Conservation (phyloP, 2,797 vertebrate genomes). For the Mus minutoides region DNA sequence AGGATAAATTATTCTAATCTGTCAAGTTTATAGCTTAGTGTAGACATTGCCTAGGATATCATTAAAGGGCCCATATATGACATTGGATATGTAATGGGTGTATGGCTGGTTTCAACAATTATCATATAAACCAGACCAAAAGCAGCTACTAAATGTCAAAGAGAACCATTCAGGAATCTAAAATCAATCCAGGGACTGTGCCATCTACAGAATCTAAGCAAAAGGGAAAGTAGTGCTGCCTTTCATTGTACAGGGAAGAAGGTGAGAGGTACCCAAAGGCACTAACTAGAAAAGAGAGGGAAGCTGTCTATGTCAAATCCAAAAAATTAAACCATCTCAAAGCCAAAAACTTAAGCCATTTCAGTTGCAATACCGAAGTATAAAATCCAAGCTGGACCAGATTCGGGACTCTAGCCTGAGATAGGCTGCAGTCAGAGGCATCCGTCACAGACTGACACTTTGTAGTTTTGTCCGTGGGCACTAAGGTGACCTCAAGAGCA, state of each 20-base stretch:
- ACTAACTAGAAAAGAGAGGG: background rate
- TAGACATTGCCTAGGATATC: background rate
- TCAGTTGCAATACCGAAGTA: background rate
- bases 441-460: background rate
- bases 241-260: background rate
- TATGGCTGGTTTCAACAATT: background rate
- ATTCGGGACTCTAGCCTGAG: background rate
- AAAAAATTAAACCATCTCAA: background rate
- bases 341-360: background rate
- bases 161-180: background rate
- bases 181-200: background rate
- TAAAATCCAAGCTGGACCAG: background rate
- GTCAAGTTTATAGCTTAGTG: background rate
- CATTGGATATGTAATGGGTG: rapidly evolving
- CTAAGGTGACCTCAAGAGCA: background rate
- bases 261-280: background rate
- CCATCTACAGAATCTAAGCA: background rate
- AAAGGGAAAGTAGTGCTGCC: background rate
- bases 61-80: background rate
- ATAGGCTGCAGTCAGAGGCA: background rate
- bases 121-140: background rate
- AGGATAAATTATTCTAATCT: background rate
- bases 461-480: background rate
- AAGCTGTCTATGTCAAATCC: background rate
- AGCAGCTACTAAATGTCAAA: background rate